Evolutionary conservation across 2,888 invertebrate genomes (phyloP).

Genomic region (Cataglyphis rosenhaueri): DNA sequence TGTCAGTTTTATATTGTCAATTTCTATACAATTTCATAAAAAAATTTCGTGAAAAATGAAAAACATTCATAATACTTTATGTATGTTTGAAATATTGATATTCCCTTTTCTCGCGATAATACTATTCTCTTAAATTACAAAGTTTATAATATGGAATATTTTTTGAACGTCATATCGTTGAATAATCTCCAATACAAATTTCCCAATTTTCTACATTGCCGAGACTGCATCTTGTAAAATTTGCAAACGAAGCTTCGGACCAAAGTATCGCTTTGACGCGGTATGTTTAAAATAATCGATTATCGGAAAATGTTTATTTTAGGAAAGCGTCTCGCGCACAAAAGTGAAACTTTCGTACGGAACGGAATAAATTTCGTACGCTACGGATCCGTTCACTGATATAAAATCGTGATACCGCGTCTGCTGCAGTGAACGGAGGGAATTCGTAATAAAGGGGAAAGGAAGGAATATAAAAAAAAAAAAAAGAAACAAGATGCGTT

Average conservation of each 20-base stretch:
- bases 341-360: not conserved
- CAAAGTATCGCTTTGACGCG: slow-evolving; percentile 21
- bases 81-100: not conserved
- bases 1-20: not conserved
- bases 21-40: not conserved
- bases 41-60: not conserved
- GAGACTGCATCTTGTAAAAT: not conserved
- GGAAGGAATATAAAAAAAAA: not conserved
- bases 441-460: not conserved
- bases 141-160: not conserved
- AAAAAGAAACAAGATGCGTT: not conserved
- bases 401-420: not conserved
- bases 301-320: slow-evolving; percentile 51
- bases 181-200: not conserved
- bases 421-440: not conserved
- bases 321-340: not conserved
- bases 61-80: too few species aligned
- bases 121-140: not conserved
- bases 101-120: not conserved
- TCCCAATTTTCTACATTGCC: not conserved
- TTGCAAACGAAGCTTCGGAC: slow-evolving; percentile 1
- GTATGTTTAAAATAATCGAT: slow-evolving; percentile 35
- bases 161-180: not conserved
- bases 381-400: not conserved
- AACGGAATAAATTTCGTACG: not conserved